Base-by-base conservation (phyloP, 2,797 vertebrate genomes). In the Pygocentrus nattereri region DNA sequence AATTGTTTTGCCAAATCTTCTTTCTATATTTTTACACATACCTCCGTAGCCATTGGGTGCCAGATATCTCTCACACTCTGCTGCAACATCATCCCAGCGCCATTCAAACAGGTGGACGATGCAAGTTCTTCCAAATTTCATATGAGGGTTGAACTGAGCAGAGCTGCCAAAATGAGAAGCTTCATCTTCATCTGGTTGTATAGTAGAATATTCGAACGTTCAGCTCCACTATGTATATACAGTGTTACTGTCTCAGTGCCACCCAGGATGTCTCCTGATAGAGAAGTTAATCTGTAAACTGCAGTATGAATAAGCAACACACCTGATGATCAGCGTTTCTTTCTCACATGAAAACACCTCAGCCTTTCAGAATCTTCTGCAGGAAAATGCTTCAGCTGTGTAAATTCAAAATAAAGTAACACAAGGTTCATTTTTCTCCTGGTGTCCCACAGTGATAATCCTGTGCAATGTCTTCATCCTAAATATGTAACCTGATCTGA, bases 21-120 rank as follows among this genome's bases (percentile, higher is more conserved):
- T 12, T 44, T 58, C n/a, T 8, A 2, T 7, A 12, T 59, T 59
- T 25, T n/a, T n/a, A n/a, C 1, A 25, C 11, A 12, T 90, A 98
- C 97, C 97, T 99, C 94, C 97, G 41, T 92, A 98, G 64, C 97
- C 97, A n/a, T n/a, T n/a, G n/a, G n/a, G n/a, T n/a, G n/a, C n/a
- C n/a, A n/a, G n/a, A n/a, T n/a, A n/a, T n/a, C n/a, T n/a, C n/a
- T n/a, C n/a, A n/a, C n/a, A n/a, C n/a, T n/a, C n/a, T n/a, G n/a
- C n/a, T n/a, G n/a, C n/a, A n/a, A n/a, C n/a, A n/a, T n/a, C n/a
- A n/a, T n/a, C n/a, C n/a, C n/a, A n/a, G n/a, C n/a, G n/a, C n/a
- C n/a, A n/a, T n/a, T n/a, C n/a, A n/a, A n/a, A n/a, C n/a, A n/a
- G n/a, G n/a, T n/a, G n/a, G n/a, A n/a, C n/a, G n/a, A n/a, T n/a